These are phyloP conservation scores for Bucorvus abyssinicus DNA, from an alignment of 2,797 vertebrate species.

Conservation along the genomic window DNA sequence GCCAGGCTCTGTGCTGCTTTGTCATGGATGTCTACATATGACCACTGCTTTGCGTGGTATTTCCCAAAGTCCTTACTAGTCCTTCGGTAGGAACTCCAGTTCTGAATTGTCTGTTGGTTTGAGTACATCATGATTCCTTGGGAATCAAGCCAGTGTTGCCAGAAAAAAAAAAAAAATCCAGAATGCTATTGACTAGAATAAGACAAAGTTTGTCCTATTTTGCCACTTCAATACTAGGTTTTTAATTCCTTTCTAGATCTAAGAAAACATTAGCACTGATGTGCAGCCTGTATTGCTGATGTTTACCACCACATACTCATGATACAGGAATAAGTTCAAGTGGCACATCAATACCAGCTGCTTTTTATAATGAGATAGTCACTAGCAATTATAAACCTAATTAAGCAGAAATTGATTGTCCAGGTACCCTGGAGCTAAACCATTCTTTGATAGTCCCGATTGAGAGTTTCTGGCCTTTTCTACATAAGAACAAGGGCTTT, in stretches of 20 bases:
- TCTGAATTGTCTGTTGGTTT: background rate
- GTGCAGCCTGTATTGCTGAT: background rate
- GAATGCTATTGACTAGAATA: background rate
- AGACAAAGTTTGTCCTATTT: background rate
- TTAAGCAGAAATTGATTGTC: slow-evolving; percentile 45
- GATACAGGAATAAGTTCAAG: slow-evolving; percentile 42
- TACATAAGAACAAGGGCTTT: background rate
- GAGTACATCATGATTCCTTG: background rate
- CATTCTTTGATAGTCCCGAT: background rate
- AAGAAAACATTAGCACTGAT: background rate
- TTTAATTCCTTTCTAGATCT: background rate
- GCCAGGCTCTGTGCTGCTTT: background rate
- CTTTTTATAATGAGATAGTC: slow-evolving; percentile 57
- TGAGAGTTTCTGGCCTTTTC: background rate
- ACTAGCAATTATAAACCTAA: slow-evolving; percentile 63
- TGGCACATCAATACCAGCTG: slow-evolving; percentile 29
- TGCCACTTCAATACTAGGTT: background rate
- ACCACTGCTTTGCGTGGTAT: background rate
- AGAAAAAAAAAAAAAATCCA: background rate
- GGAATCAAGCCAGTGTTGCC: background rate
- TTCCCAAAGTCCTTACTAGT: background rate
- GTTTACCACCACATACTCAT: background rate
- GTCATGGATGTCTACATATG: fast-evolving
- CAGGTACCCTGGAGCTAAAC: slow-evolving; percentile 19
- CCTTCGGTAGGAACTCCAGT: background rate